A percentile compares a stretch with the other conserved stretches of the same genome.
Conservation (phyloP, 2,113 vertebrate species). For the Pluvianellus socialis region DNA sequence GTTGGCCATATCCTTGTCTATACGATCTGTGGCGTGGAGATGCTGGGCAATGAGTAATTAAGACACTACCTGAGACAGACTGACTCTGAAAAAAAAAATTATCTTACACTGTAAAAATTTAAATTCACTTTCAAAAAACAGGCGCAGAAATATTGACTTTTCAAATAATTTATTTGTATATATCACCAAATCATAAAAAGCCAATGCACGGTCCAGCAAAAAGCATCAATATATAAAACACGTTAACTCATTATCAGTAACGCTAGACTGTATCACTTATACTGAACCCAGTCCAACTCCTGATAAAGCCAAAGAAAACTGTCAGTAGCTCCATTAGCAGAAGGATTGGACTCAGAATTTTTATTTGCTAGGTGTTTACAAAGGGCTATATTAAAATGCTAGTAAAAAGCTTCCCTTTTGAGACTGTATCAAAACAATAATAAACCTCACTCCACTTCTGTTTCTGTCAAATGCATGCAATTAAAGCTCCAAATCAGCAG, state of each 20-base stretch:
- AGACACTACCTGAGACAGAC: accelerated
- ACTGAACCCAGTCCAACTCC: neutral
- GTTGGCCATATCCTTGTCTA: neutral
- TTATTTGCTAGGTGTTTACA: slow-evolving; percentile 7
- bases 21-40: neutral
- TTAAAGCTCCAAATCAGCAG: slow-evolving; percentile 28
- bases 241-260: neutral
- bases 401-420: slow-evolving; percentile 30
- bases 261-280: neutral
- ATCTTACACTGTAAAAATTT: neutral
- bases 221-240: slow-evolving; percentile 61
- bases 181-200: slow-evolving; percentile 63
- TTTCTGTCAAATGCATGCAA: neutral
- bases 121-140: neutral
- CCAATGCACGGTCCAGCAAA: slow-evolving; percentile 40
- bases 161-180: slow-evolving; percentile 57
- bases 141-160: neutral
- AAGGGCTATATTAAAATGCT: slow-evolving; percentile 24
- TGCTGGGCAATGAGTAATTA: neutral
- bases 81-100: neutral
- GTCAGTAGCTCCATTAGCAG: neutral
- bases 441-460: neutral
- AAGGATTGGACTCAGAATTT: neutral
- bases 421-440: slow-evolving; percentile 39
- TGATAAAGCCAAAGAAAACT: neutral